Percentiles rank a stretch among this genome's conserved stretches.
These are phyloP conservation scores for Galaxias olidus DNA, from an alignment of 2,797 vertebrate genomes.

Conservation along the genomic window DNA sequence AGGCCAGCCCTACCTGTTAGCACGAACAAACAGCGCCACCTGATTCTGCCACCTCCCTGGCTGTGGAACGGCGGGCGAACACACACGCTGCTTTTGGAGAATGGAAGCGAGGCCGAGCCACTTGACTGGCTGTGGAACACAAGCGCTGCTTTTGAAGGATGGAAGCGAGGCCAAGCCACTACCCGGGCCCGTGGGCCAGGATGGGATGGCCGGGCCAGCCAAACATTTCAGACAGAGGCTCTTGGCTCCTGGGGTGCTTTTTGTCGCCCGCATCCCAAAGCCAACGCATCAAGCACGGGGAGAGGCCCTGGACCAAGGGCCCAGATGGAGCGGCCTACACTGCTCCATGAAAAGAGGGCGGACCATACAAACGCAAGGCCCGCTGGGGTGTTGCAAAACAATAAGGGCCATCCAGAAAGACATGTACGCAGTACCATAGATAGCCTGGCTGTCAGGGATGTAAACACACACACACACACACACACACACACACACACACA, in stretches of 20 bases:
- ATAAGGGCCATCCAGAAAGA: constrained; percentile 18
- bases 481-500: neutral
- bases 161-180: constrained; percentile 24
- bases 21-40: constrained; percentile 41
- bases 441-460: neutral
- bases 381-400: constrained; percentile 24
- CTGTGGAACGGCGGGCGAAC: too few relatives aligned
- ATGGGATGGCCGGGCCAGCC: constrained; percentile 11
- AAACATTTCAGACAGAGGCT: constrained; percentile 37
- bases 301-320: constrained; percentile 14
- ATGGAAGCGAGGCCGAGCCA: neutral
- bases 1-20: constrained; percentile 42
- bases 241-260: constrained; percentile 17
- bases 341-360: constrained; percentile 31
- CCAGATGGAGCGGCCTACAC: constrained; percentile 30
- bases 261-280: constrained; percentile 5
- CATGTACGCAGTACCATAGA: neutral
- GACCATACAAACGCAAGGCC: constrained; percentile 27
- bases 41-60: constrained; percentile 23
- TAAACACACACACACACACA: neutral
- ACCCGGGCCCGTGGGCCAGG: constrained; percentile 14
- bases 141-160: constrained; percentile 15
- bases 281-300: constrained; percentile 41
- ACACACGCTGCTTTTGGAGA: neutral
- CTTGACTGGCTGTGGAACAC: constrained; percentile 9